Conservation (phyloP, 2,888 invertebrate genomes). For the Cephus rjabovi region DNA sequence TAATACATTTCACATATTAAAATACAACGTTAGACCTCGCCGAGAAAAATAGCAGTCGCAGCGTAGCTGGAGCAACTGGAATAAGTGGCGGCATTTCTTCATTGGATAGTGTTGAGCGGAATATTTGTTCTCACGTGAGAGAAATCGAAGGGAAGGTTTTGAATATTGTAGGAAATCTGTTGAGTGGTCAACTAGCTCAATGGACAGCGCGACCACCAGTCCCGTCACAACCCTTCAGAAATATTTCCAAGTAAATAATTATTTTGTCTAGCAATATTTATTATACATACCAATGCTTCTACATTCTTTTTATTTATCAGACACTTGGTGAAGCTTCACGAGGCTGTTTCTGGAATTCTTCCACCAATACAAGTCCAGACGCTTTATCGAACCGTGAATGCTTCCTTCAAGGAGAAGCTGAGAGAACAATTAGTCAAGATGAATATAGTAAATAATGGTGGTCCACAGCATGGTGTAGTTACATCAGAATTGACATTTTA, state of each 20-base stretch:
- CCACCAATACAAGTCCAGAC: conserved; percentile 82
- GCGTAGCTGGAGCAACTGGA: conserved; percentile 43
- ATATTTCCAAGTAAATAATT: conserved; percentile 76
- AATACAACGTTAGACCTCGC: conserved; percentile 42
- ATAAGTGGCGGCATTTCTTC: conserved; percentile 59
- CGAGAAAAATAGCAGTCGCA: conserved; percentile 55
- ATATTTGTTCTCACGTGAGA: conserved; percentile 88
- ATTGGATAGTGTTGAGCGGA: conserved; percentile 79
- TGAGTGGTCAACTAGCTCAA: conserved; percentile 81
- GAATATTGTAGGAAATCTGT: conserved; percentile 87
- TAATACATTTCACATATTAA: background rate
- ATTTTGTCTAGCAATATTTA: background rate
- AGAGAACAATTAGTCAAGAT: conserved; percentile 85
- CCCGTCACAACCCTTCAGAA: conserved; percentile 90
- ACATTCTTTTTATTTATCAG: conserved; percentile 65
- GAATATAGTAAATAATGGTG: conserved; percentile 95
- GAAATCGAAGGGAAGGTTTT: conserved; percentile 94
- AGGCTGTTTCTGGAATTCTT: conserved; percentile 88
- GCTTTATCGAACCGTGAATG: conserved; percentile 83
- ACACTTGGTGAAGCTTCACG: conserved; percentile 91
- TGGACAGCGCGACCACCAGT: conserved; percentile 97
- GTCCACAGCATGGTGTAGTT: conserved; percentile 95
- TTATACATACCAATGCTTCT: conserved; percentile 33
- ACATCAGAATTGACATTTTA: conserved; percentile 93
- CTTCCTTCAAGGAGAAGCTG: conserved; percentile 87